Conservation (phyloP, 1,140 invertebrate species). For the Brachionus plicatilis region DNA sequence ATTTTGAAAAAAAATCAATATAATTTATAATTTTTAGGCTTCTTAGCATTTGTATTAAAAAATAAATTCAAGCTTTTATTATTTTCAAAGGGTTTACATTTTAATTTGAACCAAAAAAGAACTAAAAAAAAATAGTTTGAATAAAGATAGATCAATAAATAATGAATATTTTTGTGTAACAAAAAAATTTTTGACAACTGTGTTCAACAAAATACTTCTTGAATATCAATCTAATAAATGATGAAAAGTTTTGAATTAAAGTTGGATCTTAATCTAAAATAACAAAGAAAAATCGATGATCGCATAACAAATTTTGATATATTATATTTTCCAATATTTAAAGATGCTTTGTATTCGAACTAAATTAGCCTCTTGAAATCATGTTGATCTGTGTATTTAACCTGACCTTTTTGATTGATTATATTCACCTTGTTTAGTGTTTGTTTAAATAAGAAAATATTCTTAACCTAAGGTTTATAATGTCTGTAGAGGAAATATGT, state of each 20-base stretch:
- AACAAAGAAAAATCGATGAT: neutral
- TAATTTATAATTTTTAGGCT: neutral
- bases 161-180: neutral
- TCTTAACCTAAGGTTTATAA: neutral
- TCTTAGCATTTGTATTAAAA: neutral
- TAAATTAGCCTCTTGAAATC: neutral
- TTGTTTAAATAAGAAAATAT: neutral
- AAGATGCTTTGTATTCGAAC: neutral
- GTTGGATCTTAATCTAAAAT: neutral
- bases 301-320: neutral
- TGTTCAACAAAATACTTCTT: neutral
- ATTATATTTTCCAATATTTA: neutral
- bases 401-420: neutral
- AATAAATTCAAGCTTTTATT: neutral
- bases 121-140: neutral
- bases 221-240: neutral
- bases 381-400: neutral
- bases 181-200: too few species aligned
- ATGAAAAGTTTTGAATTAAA: neutral
- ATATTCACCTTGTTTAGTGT: neutral
- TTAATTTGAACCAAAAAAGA: neutral
- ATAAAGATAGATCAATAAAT: neutral
- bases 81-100: neutral
- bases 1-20: neutral
- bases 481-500: neutral